Conservation (phyloP, 2,888 invertebrate genomes). For the Drosophila eohydei region DNA sequence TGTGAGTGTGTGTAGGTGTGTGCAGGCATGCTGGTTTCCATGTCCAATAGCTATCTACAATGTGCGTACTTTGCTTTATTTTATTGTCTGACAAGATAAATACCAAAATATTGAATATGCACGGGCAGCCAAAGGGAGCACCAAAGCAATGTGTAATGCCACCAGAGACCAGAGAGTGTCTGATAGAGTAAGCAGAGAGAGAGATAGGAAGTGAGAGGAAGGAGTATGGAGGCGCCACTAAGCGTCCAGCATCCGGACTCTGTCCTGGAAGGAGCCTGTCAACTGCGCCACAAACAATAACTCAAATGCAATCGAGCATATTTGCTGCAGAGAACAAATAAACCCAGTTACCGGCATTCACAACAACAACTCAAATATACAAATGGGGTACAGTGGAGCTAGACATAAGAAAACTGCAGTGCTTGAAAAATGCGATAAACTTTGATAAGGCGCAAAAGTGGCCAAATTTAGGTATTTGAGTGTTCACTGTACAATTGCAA, state of each 20-base stretch:
- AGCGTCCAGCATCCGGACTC: slow-evolving; percentile 25
- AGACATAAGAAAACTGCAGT: not conserved
- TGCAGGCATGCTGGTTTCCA: slow-evolving; percentile 15
- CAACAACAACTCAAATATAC: slow-evolving; percentile 14
- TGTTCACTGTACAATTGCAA: slow-evolving; percentile 1
- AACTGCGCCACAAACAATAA: slow-evolving; percentile 68
- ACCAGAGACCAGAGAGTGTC: slow-evolving; percentile 4
- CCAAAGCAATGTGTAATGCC: slow-evolving; percentile 13
- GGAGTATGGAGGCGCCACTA: slow-evolving; percentile 8
- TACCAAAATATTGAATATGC: slow-evolving; percentile 79
- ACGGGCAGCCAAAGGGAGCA: slow-evolving; percentile 34
- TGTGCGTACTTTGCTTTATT: slow-evolving; percentile 76
- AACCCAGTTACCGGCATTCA: slow-evolving; percentile 53
- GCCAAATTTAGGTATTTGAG: not conserved
- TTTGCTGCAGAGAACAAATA: slow-evolving; percentile 66
- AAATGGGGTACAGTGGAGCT: slow-evolving; percentile 45
- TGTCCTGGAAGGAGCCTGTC: slow-evolving; percentile 38
- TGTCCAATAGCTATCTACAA: slow-evolving; percentile 34
- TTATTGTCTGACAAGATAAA: slow-evolving; percentile 82
- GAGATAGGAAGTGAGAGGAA: not conserved
- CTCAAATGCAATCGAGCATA: slow-evolving; percentile 81
- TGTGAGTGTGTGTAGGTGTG: slow-evolving; percentile 2
- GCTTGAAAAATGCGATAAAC: not conserved
- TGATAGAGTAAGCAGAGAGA: not conserved
- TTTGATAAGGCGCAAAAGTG: too few relatives aligned